Evolutionary conservation across 1,140 invertebrate genomes (phyloP).

Genomic region (Pollicipes pollicipes): DNA sequence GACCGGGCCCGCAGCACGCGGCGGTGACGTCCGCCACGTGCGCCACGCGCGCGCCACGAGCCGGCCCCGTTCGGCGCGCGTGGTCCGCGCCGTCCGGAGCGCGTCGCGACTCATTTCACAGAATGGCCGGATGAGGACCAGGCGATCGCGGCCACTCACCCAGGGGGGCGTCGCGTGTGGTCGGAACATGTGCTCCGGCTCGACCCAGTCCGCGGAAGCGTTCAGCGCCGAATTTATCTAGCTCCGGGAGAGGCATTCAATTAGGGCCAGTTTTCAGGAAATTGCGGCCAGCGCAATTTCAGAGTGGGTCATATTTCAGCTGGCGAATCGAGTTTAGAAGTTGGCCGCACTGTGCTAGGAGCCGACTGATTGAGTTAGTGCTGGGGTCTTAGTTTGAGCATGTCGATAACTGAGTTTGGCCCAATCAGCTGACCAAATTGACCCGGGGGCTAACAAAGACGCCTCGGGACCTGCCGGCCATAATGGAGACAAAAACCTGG

Average conservation of each 20-base stretch:
- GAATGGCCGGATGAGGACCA: too few species aligned
- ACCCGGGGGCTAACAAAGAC: not conserved
- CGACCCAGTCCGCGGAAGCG: not conserved
- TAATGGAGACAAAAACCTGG: not conserved
- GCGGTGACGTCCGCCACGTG: not conserved
- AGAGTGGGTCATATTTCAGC: not conserved
- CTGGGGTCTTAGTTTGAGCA: conserved; percentile 1
- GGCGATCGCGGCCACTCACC: too few species aligned
- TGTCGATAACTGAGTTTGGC: not conserved
- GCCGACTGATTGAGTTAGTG: not conserved
- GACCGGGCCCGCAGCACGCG: not conserved
- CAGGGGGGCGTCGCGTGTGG: not conserved
- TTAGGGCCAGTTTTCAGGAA: not conserved
- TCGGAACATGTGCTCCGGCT: not conserved
- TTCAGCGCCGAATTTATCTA: not conserved
- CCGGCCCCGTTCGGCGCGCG: not conserved
- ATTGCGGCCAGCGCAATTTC: not conserved
- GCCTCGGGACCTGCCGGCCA: not conserved
- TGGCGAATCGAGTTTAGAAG: not conserved
- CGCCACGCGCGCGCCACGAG: too few species aligned
- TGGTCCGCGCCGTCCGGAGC: too few species aligned
- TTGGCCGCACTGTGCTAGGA: not conserved
- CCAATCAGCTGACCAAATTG: not conserved
- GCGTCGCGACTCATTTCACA: too few species aligned
- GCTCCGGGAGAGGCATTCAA: not conserved